Conservation (phyloP, 2,888 invertebrate genomes). For the Pyrocoelia pectoralis region DNA sequence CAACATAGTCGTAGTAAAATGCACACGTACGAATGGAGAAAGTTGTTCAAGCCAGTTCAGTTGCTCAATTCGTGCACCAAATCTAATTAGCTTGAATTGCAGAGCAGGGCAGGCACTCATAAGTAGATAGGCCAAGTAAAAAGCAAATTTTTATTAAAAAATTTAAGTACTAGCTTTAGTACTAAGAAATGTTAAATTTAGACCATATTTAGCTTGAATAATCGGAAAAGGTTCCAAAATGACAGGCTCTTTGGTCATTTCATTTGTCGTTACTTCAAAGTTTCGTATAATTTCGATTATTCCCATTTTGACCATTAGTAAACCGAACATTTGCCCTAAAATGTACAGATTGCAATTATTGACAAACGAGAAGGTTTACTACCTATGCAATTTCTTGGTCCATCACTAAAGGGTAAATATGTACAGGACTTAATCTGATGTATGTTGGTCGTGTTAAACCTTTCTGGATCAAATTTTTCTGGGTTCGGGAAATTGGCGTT, state of each 20-base stretch:
- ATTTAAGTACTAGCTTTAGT: too few relatives aligned
- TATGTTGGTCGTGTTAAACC: conserved; percentile 48
- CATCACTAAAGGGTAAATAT: conserved; percentile 42
- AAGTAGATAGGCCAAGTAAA: too few relatives aligned
- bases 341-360: neutral
- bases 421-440: conserved; percentile 26
- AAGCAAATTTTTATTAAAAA: too few relatives aligned
- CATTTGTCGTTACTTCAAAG: neutral
- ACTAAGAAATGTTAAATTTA: neutral
- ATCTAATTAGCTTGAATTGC: too few relatives aligned
- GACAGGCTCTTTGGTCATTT: neutral
- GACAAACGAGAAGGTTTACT: neutral
- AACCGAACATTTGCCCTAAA: neutral
- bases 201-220: neutral
- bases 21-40: too few relatives aligned
- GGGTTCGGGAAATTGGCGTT: conserved; percentile 54
- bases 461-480: conserved; percentile 55
- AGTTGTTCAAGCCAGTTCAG: too few relatives aligned
- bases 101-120: too few relatives aligned
- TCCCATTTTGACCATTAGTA: neutral
- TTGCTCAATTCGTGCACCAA: too few relatives aligned
- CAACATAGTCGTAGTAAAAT: too few relatives aligned
- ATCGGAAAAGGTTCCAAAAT: neutral
- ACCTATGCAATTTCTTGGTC: conserved; percentile 43
- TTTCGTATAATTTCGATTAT: neutral